phyloP scores from a whole-genome alignment of 2,888 invertebrate species.

The Choristoneura rosaceana region DNA sequence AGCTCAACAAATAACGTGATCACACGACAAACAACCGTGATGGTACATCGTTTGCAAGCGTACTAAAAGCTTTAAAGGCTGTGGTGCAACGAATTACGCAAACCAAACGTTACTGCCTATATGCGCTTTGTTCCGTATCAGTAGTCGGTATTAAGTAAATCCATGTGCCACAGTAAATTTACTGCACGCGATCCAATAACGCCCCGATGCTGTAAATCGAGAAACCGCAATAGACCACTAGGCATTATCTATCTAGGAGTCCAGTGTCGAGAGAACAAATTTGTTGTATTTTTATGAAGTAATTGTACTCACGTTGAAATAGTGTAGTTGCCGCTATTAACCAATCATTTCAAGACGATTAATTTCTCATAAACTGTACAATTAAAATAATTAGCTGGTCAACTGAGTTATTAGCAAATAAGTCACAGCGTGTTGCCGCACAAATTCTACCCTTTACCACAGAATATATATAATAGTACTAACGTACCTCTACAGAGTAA shows the following conservation, averaged over 20 bases:
- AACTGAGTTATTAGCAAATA: no score
- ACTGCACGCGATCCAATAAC: constrained; percentile 36
- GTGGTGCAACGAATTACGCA: constrained; percentile 10
- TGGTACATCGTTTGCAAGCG: background rate
- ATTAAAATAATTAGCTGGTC: no score
- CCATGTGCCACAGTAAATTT: constrained; percentile 37
- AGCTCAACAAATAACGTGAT: background rate
- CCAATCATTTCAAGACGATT: no score
- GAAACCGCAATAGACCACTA: background rate
- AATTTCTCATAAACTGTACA: no score
- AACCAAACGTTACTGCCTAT: constrained; percentile 28
- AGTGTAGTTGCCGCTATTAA: background rate
- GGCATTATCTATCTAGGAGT: constrained; percentile 20
- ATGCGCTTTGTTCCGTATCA: constrained; percentile 9
- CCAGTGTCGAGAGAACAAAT: background rate
- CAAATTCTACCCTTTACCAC: no score
- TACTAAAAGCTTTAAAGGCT: constrained; percentile 3
- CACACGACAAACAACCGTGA: background rate
- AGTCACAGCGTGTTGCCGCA: no score
- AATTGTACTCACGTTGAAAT: background rate
- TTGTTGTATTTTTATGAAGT: background rate
- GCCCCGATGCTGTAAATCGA: constrained; percentile 32
- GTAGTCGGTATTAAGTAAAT: constrained; percentile 26
- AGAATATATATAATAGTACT: no score
- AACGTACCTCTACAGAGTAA: no score